Base-by-base conservation (phyloP, 2,113 vertebrate species). In the Chaetorhynchus papuensis region DNA sequence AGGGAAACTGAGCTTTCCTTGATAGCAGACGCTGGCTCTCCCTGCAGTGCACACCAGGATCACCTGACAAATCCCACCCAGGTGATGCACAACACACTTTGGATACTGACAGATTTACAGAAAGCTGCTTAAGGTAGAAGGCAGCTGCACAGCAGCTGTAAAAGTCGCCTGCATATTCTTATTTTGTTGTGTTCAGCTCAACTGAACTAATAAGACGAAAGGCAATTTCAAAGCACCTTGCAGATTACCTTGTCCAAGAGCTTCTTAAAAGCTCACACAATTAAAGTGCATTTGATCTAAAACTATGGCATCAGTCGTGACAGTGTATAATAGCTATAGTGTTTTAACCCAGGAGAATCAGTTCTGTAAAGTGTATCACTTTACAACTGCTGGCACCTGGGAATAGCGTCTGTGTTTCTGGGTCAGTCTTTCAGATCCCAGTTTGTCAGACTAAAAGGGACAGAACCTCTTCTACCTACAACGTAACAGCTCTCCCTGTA, bases 41-140 rank as follows among this genome's bases (percentile, higher is more conserved):
- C 83, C 57, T 0, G 1, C 69, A 56, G 77, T 10, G 37, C 78
- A 41, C 50, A 31, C 70, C 70, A 84, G 86, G 83, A 87, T 89
- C 75, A 89, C 77, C 87, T 93, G 74, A 84, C 53, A 71, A 84
- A 95, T 91, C 81, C 89, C 7, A 1, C 30, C 60, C 0, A 12
- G 63, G 31, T 41, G 53, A 84, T 87, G 49, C 79, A 84, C 64
- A 92, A 65, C 74, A 78, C 5, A 6, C 66, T 65, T 53, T 30
- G 57, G 77, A 64, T 84, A 63, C 74, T 65, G 74, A 68, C 87
- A 87, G 83, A 24, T 95, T 87, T 85, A 72, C 91, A 69, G 78
- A 83, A 93, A 93, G 41, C 89, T 82, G 78, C 81, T 82, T 61
- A 91, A 89, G 70, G 83, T 93, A 72, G 87, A 82, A 93, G 66